Evolutionary conservation across 2,888 invertebrate genomes (phyloP).

Genomic region (Baronia brevicornis): DNA sequence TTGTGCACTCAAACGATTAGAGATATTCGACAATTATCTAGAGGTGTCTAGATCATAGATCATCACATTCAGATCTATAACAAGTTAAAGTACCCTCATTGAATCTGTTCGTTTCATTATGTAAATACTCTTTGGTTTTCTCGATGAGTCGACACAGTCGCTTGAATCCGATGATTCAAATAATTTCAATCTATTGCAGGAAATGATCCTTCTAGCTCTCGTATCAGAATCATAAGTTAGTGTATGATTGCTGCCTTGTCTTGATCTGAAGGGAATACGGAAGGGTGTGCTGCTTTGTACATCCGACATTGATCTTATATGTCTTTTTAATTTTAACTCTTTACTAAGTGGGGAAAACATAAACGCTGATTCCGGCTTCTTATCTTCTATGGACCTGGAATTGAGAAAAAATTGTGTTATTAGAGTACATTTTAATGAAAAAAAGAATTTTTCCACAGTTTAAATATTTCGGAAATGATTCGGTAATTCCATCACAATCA

Average conservation of each 20-base stretch:
- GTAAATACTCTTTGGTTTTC: slow-evolving; percentile 47
- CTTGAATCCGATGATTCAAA: slow-evolving; percentile 62
- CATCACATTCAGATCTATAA: slow-evolving; percentile 39
- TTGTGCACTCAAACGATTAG: slow-evolving; percentile 17
- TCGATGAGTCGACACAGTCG: slow-evolving; percentile 44
- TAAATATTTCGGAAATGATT: no score
- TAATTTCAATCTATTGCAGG: slow-evolving; percentile 39
- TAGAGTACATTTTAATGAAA: no score
- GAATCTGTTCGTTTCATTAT: slow-evolving; percentile 64
- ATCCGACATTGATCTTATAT: slow-evolving; percentile 68
- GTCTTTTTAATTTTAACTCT: slow-evolving; percentile 55
- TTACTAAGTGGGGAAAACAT: slow-evolving; percentile 54
- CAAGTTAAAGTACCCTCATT: slow-evolving; percentile 58
- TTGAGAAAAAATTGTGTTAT: slow-evolving; percentile 25
- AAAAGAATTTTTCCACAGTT: no score
- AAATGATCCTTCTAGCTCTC: slow-evolving; percentile 43
- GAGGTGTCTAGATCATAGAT: slow-evolving; percentile 33
- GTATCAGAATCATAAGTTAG: slow-evolving; percentile 65
- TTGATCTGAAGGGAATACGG: slow-evolving; percentile 48
- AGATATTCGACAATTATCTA: slow-evolving; percentile 19
- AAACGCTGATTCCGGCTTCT: slow-evolving; percentile 35
- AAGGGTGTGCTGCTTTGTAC: slow-evolving; percentile 66
- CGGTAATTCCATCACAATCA: no score
- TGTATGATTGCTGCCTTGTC: slow-evolving; percentile 46
- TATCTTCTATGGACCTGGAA: slow-evolving; percentile 58